Evolutionary conservation across 2,888 invertebrate species (phyloP).

Genomic region (Leucophenga maculata): DNA sequence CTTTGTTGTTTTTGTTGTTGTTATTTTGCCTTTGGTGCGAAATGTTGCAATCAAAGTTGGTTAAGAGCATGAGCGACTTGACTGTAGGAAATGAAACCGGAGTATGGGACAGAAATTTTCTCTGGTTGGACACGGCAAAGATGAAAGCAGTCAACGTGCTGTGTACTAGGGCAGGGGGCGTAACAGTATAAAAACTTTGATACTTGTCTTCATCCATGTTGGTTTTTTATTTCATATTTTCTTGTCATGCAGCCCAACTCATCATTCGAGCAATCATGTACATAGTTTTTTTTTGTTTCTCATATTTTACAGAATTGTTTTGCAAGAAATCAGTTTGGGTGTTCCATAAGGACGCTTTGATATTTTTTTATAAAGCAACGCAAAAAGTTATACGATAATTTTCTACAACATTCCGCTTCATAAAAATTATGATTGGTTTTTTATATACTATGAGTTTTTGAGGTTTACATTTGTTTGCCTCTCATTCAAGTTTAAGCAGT

Average conservation of each 20-base stretch:
- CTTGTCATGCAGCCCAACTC: conserved; percentile 11
- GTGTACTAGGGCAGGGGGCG: background rate
- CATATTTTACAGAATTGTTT: conserved; percentile 33
- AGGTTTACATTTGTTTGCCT: conserved; percentile 9
- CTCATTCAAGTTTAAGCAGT: conserved; percentile 10
- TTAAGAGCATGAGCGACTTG: conserved; percentile 22
- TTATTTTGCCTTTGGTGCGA: conserved; percentile 56
- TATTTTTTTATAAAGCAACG: conserved; percentile 45
- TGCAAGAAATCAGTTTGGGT: conserved; percentile 1
- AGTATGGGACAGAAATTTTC: too few species aligned
- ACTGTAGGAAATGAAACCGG: background rate
- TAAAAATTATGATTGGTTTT: conserved; percentile 69
- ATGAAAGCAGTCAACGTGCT: background rate
- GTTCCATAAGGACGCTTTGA: conserved; percentile 37
- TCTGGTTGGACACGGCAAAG: background rate
- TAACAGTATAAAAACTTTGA: conserved; percentile 42
- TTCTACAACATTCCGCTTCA: conserved; percentile 64
- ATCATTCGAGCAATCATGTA: conserved; percentile 35
- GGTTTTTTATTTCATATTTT: conserved; percentile 33
- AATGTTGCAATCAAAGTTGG: conserved; percentile 63
- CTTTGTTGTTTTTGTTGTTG: conserved; percentile 25
- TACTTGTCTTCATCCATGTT: conserved; percentile 41
- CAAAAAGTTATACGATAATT: conserved; percentile 62
- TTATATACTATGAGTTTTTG: conserved; percentile 32
- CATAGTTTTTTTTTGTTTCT: conserved; percentile 39